Evolutionary conservation across 2,888 invertebrate species (phyloP), one percentile per base, ranked within the genome.

Genomic region (Parnassius smintheus): DNA sequence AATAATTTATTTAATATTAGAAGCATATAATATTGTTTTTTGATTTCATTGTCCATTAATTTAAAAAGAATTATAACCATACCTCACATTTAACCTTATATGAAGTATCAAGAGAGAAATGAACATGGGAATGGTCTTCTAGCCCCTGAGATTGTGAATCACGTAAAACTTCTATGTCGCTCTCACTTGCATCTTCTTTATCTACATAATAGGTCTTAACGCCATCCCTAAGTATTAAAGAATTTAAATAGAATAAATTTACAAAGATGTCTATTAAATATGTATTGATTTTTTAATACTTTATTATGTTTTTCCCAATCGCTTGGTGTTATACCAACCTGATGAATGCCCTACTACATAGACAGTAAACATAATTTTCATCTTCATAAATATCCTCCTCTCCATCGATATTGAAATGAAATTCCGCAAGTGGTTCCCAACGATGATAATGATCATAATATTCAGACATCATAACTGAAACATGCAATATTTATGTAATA

Each of bases 381-480:
- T 88, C 83, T 66, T 87, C 81, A 62, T 73, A 71, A 25, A 80
- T 75, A 35, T 83, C 80, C 64, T 81, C 79, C 68, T 82, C 80
- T 64, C 91, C 87, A 59, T 88, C 85, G 64, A 89, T 72, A 61
- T 77, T 76, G 67, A 90, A 92, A 75, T 90, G 90, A 74, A 95
- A 93, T 84, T 95, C 94, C 48, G 95, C 95, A 68, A 95, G 90
- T 65, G 94, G 93, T 78, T 95, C 94, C 93, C 94, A 94, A 69
- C 93, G 93, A 70, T 90, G 86, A 68, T 83, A 83, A 68, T 85
- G 83, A 68, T 88, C 88, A 68, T 79, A 87, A 75, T 83, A 88
- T 66, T 89, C 88, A 18, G 89, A 85, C 87, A 91, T 89, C 72
- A 74, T 84, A 63, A 75, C 74, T 73, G 69, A 72, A 72, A 74